Percentiles rank a stretch among this genome's conserved stretches.
Conservation (phyloP, 1,140 invertebrate genomes). For the Vanessa tameamea region DNA sequence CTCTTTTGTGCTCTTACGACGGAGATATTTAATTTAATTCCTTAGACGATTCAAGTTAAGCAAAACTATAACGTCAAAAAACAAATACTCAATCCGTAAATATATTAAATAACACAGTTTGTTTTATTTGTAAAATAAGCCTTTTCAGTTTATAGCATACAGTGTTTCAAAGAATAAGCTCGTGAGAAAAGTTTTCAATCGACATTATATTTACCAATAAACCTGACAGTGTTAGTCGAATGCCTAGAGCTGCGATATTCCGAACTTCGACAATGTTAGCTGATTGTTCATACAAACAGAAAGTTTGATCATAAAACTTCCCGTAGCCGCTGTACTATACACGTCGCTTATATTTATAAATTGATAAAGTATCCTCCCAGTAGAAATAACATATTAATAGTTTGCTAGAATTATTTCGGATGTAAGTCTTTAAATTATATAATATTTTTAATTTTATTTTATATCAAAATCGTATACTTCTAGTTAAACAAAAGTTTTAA, state of each 20-base stretch:
- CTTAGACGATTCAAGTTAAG: neutral
- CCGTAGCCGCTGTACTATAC: constrained; percentile 49
- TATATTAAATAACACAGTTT: no score
- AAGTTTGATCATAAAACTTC: constrained; percentile 64
- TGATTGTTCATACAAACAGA: constrained; percentile 53
- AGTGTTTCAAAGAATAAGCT: constrained; percentile 39
- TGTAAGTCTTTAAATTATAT: no score
- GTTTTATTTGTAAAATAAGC: no score
- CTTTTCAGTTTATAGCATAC: neutral
- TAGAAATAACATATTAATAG: no score
- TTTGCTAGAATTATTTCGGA: no score
- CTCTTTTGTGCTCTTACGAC: neutral
- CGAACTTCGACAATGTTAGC: constrained; percentile 56
- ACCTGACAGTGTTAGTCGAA: constrained; percentile 50
- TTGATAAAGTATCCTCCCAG: neutral
- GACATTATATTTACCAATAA: constrained; percentile 61
- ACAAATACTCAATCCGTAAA: neutral
- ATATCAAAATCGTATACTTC: no score
- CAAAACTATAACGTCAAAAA: neutral
- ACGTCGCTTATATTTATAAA: constrained; percentile 16
- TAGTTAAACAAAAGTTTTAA: no score
- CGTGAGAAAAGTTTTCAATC: constrained; percentile 42
- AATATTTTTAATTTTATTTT: no score
- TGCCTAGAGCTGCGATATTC: constrained; percentile 51
- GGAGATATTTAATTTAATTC: neutral